Percentiles rank a stretch among this genome's conserved stretches.
phyloP scores from a whole-genome alignment of 53 echinoderm and acorn worm genomes.

The Actinopyga echinites region DNA sequence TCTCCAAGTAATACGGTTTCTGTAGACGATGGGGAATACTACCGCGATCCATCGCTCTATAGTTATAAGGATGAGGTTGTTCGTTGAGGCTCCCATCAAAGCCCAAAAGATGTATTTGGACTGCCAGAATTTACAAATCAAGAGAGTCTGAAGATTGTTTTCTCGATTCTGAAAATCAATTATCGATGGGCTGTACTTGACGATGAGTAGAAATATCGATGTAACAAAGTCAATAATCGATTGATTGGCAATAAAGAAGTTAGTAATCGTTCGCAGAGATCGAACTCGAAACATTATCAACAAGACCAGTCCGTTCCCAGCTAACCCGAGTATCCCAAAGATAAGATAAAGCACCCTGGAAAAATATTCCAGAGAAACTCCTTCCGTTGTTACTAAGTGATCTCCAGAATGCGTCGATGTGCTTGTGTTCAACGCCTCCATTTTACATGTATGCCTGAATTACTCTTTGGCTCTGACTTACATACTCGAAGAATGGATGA shows the following conservation, averaged over 20 bases:
- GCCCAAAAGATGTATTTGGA: slow-evolving; percentile 72
- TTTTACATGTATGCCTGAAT: too few species aligned
- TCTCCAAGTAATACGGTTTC: slow-evolving; percentile 41
- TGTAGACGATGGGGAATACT: slow-evolving; percentile 60
- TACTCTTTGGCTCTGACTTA: too few species aligned
- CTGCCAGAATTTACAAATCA: slow-evolving; percentile 63
- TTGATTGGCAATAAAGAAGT: slow-evolving; percentile 69
- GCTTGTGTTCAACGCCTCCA: too few species aligned
- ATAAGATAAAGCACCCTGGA: slow-evolving; percentile 10
- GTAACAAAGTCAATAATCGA: slow-evolving; percentile 58
- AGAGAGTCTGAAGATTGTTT: background rate
- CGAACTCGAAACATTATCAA: slow-evolving; percentile 37
- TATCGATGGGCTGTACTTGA: background rate
- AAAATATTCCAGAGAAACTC: background rate
- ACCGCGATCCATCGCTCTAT: slow-evolving; percentile 70
- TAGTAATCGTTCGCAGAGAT: slow-evolving; percentile 62
- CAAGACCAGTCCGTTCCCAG: slow-evolving; percentile 65
- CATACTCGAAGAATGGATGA: too few species aligned
- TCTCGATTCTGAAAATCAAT: background rate
- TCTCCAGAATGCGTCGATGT: too few species aligned
- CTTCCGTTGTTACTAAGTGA: too few species aligned
- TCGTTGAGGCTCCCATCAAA: slow-evolving; percentile 47
- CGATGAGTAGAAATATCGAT: slow-evolving; percentile 48
- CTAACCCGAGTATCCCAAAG: slow-evolving; percentile 57
- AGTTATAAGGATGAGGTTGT: slow-evolving; percentile 64